These are phyloP conservation scores for Thamnophis elegans DNA, from an alignment of 2,797 vertebrate genomes.

Conservation along the genomic window DNA sequence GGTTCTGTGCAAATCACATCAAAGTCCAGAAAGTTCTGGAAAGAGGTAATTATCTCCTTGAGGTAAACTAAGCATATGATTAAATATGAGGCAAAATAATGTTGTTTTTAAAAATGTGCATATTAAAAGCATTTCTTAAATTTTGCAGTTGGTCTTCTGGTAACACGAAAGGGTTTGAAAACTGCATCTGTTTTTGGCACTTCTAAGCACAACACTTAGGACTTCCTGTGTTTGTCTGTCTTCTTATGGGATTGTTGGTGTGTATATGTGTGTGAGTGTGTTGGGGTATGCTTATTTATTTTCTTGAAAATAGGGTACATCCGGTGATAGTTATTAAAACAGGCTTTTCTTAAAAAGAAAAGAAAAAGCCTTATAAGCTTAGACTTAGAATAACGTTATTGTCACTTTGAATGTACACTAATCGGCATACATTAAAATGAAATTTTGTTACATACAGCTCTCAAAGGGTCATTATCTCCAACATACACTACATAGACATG, in stretches of 20 bases:
- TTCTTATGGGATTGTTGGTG: background rate
- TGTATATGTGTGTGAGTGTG: too few relatives aligned
- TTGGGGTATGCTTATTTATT: background rate
- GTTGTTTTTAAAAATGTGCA: background rate
- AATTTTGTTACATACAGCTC: too few relatives aligned
- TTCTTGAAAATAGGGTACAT: background rate
- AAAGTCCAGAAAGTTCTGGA: conserved; percentile 98
- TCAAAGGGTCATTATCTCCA: too few relatives aligned
- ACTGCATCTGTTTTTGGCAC: background rate
- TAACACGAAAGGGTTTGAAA: background rate
- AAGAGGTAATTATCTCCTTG: conserved; percentile 80
- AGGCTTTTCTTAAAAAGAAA: background rate
- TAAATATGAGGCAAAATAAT: background rate
- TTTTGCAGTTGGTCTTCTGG: background rate
- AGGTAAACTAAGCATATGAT: conserved; percentile 19
- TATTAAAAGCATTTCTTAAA: background rate
- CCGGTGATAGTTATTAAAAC: background rate
- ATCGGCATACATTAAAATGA: too few relatives aligned
- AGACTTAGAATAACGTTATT: too few relatives aligned
- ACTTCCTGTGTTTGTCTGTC: background rate
- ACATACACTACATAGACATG: too few relatives aligned
- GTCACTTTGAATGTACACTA: too few relatives aligned
- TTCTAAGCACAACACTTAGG: background rate
- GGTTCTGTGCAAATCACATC: conserved; percentile 97
- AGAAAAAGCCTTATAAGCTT: background rate